phyloP scores from a whole-genome alignment of 2,113 vertebrate species.

The Charadrius vociferus region DNA sequence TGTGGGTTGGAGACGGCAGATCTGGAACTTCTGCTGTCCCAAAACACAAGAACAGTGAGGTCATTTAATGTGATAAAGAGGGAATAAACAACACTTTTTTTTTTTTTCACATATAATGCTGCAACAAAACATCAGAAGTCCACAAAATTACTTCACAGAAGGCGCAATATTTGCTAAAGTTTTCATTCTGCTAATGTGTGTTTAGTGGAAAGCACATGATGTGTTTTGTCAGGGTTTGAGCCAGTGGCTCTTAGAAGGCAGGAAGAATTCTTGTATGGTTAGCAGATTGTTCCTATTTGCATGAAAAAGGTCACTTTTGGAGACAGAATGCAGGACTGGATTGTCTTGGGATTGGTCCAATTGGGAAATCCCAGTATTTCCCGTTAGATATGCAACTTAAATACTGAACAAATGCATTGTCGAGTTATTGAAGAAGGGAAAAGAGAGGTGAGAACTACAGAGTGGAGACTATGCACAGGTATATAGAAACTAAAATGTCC shows the following conservation, averaged over 20 bases:
- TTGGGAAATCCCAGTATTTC: neutral
- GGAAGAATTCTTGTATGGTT: neutral
- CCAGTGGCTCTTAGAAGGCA: neutral
- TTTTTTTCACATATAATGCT: neutral
- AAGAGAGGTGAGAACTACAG: neutral
- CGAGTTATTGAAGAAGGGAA: neutral
- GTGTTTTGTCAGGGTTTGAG: neutral
- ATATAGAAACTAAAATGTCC: neutral
- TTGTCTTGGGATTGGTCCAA: neutral
- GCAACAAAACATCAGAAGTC: neutral
- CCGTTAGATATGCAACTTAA: neutral
- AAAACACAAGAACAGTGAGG: neutral
- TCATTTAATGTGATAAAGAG: neutral
- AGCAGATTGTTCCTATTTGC: neutral
- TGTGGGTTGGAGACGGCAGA: accelerated
- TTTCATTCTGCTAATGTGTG: neutral
- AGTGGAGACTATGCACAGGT: neutral
- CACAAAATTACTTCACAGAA: neutral
- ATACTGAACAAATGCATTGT: neutral
- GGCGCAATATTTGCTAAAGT: neutral
- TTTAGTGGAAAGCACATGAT: neutral
- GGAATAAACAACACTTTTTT: neutral
- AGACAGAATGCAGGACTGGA: neutral
- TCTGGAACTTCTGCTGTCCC: neutral
- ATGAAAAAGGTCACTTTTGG: neutral